These are phyloP conservation scores for Notamacropus eugenii DNA, from an alignment of 2,797 vertebrate genomes.

Conservation along the genomic window DNA sequence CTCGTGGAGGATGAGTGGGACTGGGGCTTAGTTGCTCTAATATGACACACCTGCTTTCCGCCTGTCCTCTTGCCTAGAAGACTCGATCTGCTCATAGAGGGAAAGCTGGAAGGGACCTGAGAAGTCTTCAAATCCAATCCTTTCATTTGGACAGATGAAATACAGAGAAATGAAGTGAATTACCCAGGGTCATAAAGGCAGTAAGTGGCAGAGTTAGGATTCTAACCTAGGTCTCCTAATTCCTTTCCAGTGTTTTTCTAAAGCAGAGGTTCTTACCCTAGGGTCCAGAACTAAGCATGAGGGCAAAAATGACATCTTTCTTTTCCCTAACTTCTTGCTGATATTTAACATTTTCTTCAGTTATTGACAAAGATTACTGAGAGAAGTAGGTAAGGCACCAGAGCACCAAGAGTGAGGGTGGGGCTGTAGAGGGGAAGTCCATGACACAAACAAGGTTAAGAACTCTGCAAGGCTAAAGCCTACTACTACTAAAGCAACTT, in stretches of 20 bases:
- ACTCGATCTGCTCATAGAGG: neutral
- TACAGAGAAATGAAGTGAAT: neutral
- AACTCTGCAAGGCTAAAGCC: neutral
- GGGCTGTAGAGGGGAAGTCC: neutral
- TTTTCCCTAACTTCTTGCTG: neutral
- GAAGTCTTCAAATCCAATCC: neutral
- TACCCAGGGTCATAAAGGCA: neutral
- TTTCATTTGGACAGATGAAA: neutral
- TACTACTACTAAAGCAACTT: neutral
- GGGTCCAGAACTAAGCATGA: neutral
- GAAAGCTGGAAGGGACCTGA: neutral
- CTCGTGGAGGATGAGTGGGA: neutral
- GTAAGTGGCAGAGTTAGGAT: neutral
- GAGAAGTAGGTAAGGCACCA: neutral
- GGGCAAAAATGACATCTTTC: neutral
- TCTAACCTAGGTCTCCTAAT: neutral
- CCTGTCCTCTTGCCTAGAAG: neutral
- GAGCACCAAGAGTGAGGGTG: neutral
- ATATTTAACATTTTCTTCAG: neutral
- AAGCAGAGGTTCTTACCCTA: neutral
- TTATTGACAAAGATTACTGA: neutral
- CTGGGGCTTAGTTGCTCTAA: neutral
- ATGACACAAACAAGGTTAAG: neutral
- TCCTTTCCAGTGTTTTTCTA: neutral
- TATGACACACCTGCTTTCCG: neutral